These are phyloP conservation scores for Halichondria panicea DNA, from an alignment of 37 sponge, comb jelly and placozoan genomes.

Conservation along the genomic window DNA sequence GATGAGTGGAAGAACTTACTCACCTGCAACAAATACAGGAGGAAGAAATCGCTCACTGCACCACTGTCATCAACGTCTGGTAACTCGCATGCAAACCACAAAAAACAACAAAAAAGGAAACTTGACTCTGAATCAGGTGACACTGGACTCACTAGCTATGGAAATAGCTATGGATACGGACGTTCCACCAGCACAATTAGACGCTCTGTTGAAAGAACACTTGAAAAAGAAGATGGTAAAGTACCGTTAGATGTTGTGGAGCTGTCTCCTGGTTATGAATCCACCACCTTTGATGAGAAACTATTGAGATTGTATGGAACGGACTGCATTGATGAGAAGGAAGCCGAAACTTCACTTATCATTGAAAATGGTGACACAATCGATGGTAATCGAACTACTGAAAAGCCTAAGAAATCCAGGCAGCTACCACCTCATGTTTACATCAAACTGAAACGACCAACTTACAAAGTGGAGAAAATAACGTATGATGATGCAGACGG, in stretches of 20 bases:
- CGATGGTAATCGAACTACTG: background rate
- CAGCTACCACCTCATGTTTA: too few relatives aligned
- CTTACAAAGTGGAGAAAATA: too few relatives aligned
- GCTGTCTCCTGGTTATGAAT: background rate
- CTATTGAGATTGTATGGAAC: too few relatives aligned
- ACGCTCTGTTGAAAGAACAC: background rate
- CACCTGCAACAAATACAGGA: background rate
- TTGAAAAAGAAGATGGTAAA: background rate
- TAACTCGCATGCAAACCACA: background rate
- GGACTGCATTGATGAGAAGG: too few relatives aligned
- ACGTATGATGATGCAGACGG: too few relatives aligned
- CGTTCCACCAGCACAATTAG: slow-evolving; percentile 13
- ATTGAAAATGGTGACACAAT: background rate
- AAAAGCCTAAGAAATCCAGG: too few relatives aligned
- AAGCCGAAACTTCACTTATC: background rate
- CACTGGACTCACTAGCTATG: slow-evolving; percentile 7
- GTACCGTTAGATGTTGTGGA: background rate
- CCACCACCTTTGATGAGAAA: background rate
- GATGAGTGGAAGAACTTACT: slow-evolving; percentile 50
- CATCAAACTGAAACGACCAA: too few relatives aligned
- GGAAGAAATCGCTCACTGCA: background rate
- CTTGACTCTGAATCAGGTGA: too few relatives aligned
- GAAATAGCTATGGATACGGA: too few relatives aligned
- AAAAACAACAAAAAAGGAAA: background rate
- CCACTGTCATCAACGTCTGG: background rate